phyloP scores from a whole-genome alignment of 92 coral and sea anemone genomes.

The Micromussa lordhowensis region DNA sequence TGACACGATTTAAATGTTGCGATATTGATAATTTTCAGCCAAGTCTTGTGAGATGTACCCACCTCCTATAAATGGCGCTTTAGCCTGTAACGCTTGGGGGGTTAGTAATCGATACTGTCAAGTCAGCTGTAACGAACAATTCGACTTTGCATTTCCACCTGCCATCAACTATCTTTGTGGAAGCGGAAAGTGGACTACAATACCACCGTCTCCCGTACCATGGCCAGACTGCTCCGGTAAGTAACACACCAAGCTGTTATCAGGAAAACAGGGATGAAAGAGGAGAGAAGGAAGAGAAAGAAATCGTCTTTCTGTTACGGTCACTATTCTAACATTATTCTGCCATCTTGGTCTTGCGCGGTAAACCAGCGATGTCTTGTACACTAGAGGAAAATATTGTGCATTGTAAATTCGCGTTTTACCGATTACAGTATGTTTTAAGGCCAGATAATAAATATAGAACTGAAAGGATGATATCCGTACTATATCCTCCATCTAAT shows the following conservation, averaged over 20 bases:
- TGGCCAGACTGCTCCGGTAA: conserved; percentile 95
- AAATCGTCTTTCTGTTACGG: neutral
- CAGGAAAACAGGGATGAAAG: neutral
- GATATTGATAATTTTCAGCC: conserved; percentile 45
- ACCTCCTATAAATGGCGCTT: conserved; percentile 86
- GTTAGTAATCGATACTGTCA: conserved; percentile 67
- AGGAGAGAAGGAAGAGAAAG: neutral
- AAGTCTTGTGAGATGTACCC: conserved; percentile 69
- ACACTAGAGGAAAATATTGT: neutral
- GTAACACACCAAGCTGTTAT: neutral
- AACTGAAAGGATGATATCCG: no score
- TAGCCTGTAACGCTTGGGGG: conserved; percentile 84
- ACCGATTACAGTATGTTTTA: no score
- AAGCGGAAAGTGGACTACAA: conserved; percentile 70
- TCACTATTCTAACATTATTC: neutral
- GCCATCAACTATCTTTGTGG: conserved; percentile 73
- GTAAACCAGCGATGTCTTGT: neutral
- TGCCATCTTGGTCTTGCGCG: neutral
- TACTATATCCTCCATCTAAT: no score
- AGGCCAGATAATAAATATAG: no score
- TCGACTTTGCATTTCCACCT: conserved; percentile 87
- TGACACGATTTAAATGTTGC: neutral
- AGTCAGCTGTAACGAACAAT: conserved; percentile 74
- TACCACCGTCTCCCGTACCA: conserved; percentile 55
- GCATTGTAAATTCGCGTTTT: neutral